Conservation (phyloP, 2,888 invertebrate species). For the Dermolepida albohirtum region DNA sequence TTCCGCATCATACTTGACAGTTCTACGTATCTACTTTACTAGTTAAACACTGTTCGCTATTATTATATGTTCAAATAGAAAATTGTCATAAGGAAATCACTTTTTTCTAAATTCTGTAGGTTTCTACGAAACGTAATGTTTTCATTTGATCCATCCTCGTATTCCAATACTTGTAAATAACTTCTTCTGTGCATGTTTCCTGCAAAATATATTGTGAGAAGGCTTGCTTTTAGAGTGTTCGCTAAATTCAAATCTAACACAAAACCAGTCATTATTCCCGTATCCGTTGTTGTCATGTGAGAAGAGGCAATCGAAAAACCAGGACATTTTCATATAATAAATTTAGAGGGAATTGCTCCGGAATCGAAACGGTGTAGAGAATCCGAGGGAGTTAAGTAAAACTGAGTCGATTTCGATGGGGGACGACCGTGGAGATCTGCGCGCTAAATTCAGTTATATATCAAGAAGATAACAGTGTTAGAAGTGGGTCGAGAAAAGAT, state of each 20-base stretch:
- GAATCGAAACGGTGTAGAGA: conserved; percentile 42
- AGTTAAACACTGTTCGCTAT: too few relatives aligned
- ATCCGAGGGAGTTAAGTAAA: conserved; percentile 47
- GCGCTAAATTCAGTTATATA: conserved; percentile 45
- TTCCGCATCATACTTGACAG: too few relatives aligned
- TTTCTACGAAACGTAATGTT: too few relatives aligned
- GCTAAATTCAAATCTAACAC: not conserved
- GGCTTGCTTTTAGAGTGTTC: too few relatives aligned
- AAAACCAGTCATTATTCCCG: conserved; percentile 3
- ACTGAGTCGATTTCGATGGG: conserved; percentile 45
- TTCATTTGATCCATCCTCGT: too few relatives aligned
- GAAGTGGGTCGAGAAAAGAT: conserved; percentile 37
- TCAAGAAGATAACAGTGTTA: conserved; percentile 48
- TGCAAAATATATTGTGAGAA: too few relatives aligned
- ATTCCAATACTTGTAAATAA: too few relatives aligned
- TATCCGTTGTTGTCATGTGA: conserved; percentile 1
- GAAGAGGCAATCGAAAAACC: conserved; percentile 9
- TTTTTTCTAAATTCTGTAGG: too few relatives aligned
- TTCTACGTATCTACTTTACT: too few relatives aligned
- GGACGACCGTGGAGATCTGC: conserved; percentile 26
- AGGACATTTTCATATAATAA: conserved; percentile 43
- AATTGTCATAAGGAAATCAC: too few relatives aligned
- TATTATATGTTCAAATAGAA: too few relatives aligned
- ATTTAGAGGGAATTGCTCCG: conserved; percentile 44
- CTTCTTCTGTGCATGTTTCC: too few relatives aligned